Conservation (phyloP, 2,797 vertebrate species). For the Peromyscus melanophrys region DNA sequence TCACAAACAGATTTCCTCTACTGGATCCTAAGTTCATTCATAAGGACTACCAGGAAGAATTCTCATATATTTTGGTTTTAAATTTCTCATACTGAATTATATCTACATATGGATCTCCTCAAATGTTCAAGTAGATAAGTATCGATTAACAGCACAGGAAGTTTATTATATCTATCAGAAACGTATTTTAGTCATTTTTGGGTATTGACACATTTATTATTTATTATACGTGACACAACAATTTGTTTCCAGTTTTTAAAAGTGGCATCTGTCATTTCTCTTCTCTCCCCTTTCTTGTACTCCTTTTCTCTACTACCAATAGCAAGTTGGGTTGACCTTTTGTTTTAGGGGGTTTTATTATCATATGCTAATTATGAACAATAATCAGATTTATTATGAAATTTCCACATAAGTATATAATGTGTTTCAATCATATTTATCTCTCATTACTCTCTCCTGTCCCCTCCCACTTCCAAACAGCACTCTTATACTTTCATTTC, state of each 20-base stretch:
- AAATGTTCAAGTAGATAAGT: constrained; percentile 36
- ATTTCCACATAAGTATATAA: background rate
- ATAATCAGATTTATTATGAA: background rate
- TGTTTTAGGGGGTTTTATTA: background rate
- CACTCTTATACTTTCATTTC: background rate
- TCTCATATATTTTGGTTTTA: background rate
- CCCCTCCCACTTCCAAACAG: too few species aligned
- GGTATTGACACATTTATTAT: too few species aligned
- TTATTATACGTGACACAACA: background rate
- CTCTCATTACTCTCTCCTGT: background rate
- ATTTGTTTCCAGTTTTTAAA: too few species aligned
- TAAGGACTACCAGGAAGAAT: background rate
- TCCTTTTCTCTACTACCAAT: too few species aligned
- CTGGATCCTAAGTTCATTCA: background rate
- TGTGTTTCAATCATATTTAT: background rate
- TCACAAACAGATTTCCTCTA: constrained; percentile 34
- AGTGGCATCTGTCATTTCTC: background rate
- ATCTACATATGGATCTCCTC: background rate
- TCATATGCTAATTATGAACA: background rate
- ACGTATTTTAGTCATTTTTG: background rate
- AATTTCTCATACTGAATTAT: background rate
- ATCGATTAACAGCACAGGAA: background rate
- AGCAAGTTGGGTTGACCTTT: background rate
- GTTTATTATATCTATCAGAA: background rate
- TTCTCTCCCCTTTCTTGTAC: background rate